phyloP scores from a whole-genome alignment of 2,113 vertebrate genomes.

The Spea multiplicata region DNA sequence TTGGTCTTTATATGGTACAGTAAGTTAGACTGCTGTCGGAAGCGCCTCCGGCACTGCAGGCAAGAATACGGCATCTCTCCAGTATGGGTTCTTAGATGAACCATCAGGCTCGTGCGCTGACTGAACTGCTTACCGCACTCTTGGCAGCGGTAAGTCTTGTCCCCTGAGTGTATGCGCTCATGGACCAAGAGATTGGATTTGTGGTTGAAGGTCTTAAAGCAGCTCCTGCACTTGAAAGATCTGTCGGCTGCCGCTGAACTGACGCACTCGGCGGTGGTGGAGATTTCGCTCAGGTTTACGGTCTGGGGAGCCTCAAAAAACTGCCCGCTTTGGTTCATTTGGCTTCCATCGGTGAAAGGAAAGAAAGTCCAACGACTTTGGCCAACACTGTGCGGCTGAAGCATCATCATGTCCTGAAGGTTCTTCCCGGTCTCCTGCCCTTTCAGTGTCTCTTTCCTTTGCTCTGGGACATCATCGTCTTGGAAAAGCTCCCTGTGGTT shows the following conservation, averaged over 20 bases:
- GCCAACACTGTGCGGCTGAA: not conserved
- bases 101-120: conserved; percentile 45
- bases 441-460: conserved; percentile 2
- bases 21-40: conserved; percentile 40
- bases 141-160: conserved; percentile 40
- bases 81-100: conserved; percentile 41
- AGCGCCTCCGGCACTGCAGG: conserved; percentile 40
- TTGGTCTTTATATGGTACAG: conserved; percentile 56
- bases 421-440: conserved; percentile 13
- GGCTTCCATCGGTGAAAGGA: conserved; percentile 24
- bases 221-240: conserved; percentile 37
- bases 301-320: conserved; percentile 28
- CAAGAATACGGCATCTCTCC: conserved; percentile 43
- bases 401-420: not conserved
- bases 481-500: conserved; percentile 34
- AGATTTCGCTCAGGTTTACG: conserved; percentile 20
- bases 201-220: conserved; percentile 43
- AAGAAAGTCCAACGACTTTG: conserved; percentile 19
- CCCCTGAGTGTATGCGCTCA: conserved; percentile 44
- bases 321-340: conserved; percentile 27
- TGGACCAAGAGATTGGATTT: conserved; percentile 45
- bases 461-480: conserved; percentile 3
- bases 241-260: conserved; percentile 2
- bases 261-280: conserved; percentile 11
- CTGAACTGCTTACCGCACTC: conserved; percentile 43